These are phyloP conservation scores for Lophura swinhoii DNA, from an alignment of 2,797 vertebrate genomes.

Conservation along the genomic window DNA sequence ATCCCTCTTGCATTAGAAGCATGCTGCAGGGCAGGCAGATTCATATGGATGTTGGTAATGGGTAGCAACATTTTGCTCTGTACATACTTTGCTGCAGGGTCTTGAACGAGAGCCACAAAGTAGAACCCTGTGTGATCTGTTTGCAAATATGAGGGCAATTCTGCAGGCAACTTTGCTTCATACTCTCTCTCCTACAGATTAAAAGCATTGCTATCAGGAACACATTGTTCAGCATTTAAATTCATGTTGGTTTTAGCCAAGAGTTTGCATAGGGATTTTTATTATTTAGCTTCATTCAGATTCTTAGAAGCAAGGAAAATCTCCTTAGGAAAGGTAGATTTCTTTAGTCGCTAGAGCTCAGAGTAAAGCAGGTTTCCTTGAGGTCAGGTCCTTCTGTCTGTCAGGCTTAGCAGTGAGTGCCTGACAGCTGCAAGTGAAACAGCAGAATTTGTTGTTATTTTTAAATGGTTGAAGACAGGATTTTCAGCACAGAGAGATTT, in stretches of 20 bases:
- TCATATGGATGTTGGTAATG: neutral
- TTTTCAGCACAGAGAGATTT: slow-evolving; percentile 10
- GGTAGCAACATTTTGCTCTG: neutral
- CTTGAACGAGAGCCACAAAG: neutral
- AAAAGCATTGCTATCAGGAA: neutral
- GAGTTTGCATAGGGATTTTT: neutral
- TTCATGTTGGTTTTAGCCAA: neutral
- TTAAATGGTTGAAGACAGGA: neutral
- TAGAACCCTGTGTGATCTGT: neutral
- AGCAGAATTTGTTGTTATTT: neutral
- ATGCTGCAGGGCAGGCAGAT: neutral
- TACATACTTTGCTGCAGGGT: neutral
- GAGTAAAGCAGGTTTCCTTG: neutral
- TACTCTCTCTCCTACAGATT: neutral
- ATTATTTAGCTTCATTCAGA: neutral
- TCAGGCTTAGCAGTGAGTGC: neutral
- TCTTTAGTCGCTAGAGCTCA: neutral
- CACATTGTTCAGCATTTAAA: neutral
- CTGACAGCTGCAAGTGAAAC: neutral
- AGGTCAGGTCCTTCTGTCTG: neutral
- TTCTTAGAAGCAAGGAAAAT: neutral
- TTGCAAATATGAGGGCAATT: neutral
- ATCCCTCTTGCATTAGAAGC: neutral
- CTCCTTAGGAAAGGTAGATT: neutral
- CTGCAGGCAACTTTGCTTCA: neutral